phyloP scores from a whole-genome alignment of 2,888 invertebrate genomes.

The Lochmaea capreae region DNA sequence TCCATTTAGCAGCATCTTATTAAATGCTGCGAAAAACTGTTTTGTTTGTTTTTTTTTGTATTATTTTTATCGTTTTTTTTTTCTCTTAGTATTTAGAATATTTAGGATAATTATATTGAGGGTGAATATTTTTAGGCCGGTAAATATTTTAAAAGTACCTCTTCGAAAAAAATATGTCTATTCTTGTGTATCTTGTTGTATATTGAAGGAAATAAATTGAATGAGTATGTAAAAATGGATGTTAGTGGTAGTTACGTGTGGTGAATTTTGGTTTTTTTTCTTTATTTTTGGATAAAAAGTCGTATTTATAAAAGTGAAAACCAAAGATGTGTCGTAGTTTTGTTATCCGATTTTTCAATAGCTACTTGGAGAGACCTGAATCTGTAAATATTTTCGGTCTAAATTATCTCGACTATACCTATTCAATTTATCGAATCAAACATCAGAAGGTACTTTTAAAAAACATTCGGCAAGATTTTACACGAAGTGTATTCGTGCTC shows the following conservation, averaged over 20 bases:
- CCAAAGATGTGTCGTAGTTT: neutral
- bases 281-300: neutral
- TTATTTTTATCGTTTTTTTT: constrained; percentile 54
- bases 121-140: constrained; percentile 27
- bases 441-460: constrained; percentile 38
- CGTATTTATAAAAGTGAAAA: neutral
- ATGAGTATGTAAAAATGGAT: neutral
- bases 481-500: constrained; percentile 36
- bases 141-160: constrained; percentile 13
- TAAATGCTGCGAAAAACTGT: constrained; percentile 41
- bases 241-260: neutral
- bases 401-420: neutral
- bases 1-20: constrained; percentile 56
- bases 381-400: neutral
- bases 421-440: constrained; percentile 11
- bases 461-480: constrained; percentile 25
- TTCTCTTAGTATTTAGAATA: constrained; percentile 47
- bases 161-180: neutral
- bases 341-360: neutral
- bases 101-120: constrained; percentile 31
- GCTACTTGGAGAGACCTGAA: constrained; percentile 8
- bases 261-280: neutral
- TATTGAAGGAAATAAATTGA: constrained; percentile 9
- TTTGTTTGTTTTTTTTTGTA: constrained; percentile 55
- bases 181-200: constrained; percentile 6